phyloP scores from a whole-genome alignment of 2,888 invertebrate species.

The Eupelmus urozonus region DNA sequence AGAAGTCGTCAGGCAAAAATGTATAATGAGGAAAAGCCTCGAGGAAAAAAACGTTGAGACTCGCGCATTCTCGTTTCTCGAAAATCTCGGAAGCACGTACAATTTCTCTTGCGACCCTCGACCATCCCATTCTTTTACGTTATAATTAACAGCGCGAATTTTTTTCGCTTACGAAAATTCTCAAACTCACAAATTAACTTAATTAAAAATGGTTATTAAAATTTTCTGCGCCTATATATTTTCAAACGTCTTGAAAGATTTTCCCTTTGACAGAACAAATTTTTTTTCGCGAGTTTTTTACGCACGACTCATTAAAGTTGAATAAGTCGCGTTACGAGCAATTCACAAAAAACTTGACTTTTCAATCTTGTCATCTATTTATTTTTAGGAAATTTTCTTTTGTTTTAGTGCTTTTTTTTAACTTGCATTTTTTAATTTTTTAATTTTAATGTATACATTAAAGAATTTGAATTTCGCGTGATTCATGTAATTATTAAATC shows the following conservation, averaged over 20 bases:
- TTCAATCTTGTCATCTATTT: neutral
- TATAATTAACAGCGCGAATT: neutral
- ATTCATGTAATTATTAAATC: constrained; percentile 37
- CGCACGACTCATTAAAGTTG: constrained; percentile 44
- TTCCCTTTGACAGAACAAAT: no score
- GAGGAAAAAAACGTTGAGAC: neutral
- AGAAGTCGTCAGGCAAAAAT: neutral
- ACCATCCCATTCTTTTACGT: neutral
- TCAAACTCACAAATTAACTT: no score
- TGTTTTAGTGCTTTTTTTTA: neutral
- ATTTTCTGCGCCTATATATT: no score
- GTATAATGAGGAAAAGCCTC: constrained; percentile 22
- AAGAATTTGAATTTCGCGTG: constrained; percentile 19
- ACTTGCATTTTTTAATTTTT: no score
- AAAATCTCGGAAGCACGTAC: constrained; percentile 20
- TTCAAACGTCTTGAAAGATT: neutral
- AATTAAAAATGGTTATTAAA: neutral
- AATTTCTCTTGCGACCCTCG: neutral
- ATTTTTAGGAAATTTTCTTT: neutral
- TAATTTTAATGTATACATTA: no score
- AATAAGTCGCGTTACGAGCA: constrained; percentile 18
- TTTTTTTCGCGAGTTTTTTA: neutral
- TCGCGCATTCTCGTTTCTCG: neutral
- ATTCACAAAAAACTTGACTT: constrained; percentile 25
- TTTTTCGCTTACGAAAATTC: neutral